These are phyloP conservation scores for Anarhynchus alexandrinus DNA, from an alignment of 2,113 vertebrate species.

Conservation along the genomic window DNA sequence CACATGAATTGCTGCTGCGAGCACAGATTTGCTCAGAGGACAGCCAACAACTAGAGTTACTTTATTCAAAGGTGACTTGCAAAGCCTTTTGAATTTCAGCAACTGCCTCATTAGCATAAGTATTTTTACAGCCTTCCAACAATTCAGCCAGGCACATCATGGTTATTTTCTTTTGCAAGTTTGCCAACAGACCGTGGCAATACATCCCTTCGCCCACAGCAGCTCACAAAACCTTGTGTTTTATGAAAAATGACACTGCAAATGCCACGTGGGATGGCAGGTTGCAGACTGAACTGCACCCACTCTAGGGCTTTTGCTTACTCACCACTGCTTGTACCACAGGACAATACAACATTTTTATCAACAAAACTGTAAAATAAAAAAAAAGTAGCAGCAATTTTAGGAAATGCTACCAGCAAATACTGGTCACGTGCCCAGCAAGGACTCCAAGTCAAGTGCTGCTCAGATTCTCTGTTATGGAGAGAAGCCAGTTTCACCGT, in stretches of 20 bases:
- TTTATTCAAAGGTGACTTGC: neutral
- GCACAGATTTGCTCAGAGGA: neutral
- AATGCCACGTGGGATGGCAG: neutral
- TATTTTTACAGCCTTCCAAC: neutral
- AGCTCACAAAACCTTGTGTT: neutral
- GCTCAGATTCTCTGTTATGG: neutral
- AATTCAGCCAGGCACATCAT: neutral
- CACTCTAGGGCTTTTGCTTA: neutral
- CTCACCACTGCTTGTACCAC: neutral
- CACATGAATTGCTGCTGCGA: neutral
- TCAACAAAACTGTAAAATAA: neutral
- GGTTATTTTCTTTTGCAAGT: neutral
- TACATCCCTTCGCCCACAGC: neutral
- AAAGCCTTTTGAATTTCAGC: neutral
- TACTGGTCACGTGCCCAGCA: neutral
- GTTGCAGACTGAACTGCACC: neutral
- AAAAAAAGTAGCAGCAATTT: neutral
- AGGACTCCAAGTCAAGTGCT: neutral
- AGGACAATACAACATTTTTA: neutral
- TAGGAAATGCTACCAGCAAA: neutral
- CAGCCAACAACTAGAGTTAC: neutral
- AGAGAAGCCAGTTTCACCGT: neutral
- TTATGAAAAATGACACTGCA: neutral
- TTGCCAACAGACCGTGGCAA: neutral
- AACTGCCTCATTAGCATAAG: neutral